Conservation (phyloP, 2,797 vertebrate species). For the Chiropotes sagulatus region DNA sequence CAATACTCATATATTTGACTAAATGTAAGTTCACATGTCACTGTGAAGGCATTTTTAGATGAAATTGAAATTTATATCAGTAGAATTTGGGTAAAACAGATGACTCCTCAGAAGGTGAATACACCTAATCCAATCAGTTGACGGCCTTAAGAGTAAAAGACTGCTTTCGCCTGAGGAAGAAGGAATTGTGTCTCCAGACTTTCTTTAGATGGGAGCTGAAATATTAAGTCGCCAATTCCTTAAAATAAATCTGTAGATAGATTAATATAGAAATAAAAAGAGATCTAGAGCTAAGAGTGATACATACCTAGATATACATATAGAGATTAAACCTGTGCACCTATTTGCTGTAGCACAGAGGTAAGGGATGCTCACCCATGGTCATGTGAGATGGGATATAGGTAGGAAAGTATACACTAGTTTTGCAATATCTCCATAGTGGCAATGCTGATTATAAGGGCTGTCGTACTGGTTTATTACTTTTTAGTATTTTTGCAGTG, state of each 20-base stretch:
- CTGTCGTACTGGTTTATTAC: neutral
- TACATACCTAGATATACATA: accelerated
- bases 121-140: neutral
- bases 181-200: neutral
- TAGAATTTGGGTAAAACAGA: neutral
- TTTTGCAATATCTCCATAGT: neutral
- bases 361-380: neutral
- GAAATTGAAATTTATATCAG: neutral
- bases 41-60: neutral
- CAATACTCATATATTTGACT: neutral
- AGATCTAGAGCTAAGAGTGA: neutral
- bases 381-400: accelerated
- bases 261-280: neutral
- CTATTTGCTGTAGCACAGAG: neutral
- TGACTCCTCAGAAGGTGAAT: neutral
- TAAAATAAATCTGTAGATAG: neutral
- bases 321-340: neutral
- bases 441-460: neutral
- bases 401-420: accelerated
- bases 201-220: neutral
- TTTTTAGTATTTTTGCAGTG: neutral
- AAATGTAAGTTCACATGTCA: neutral
- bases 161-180: neutral
- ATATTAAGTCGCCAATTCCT: neutral
- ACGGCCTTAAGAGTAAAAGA: neutral